Base-by-base conservation (phyloP, 2,113 vertebrate species). In the Alosa alosa region DNA sequence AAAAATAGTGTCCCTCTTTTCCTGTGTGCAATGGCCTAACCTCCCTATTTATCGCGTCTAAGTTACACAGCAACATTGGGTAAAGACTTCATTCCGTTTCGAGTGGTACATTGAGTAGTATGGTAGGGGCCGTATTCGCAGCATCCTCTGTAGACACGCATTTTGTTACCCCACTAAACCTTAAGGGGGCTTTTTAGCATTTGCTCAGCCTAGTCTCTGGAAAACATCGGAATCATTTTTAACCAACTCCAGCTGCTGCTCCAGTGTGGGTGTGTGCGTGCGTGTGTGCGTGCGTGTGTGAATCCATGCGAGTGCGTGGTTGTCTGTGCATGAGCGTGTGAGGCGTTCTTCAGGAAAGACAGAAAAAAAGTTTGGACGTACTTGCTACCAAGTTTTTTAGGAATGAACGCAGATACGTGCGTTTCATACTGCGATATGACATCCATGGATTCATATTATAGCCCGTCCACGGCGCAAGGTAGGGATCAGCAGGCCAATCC, bases 361-460 rank as follows among this genome's bases (percentile, higher is more conserved):
- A 20, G 46, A 57, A 85, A 88, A 87, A 87, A 83, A 87, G 45
- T 57, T 88, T 89, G 87, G 88, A 90, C 86, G 84, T 89, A 91
- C 92, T 94, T 94, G 90, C 72, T 82, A 82, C 36, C 25, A 86
- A 68, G 55, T 93, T 93, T 96, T 96, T 96, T 95, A 96, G 96
- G 95, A 95, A 98, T 99, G 98, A 98, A 98, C 94, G 96, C 96
- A 86, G 97, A 99, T 96, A 96, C 97, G 89, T 97, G 97, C 94
- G 95, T 97, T 92, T 97, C 98, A 95, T 97, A 97, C 96, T 96
- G 96, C 96, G 97, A 98, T 89, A 97, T 97, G 93, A 96, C 97
- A 95, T 96, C 97, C 95, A 99, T 99, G 98, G 98, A 99, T 97
- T 96, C 97, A 94, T 99, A 98, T 95, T 99, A 98, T 95, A 97